phyloP scores from a whole-genome alignment of 2,113 vertebrate genomes.

The Andinoacara biseriatus region DNA sequence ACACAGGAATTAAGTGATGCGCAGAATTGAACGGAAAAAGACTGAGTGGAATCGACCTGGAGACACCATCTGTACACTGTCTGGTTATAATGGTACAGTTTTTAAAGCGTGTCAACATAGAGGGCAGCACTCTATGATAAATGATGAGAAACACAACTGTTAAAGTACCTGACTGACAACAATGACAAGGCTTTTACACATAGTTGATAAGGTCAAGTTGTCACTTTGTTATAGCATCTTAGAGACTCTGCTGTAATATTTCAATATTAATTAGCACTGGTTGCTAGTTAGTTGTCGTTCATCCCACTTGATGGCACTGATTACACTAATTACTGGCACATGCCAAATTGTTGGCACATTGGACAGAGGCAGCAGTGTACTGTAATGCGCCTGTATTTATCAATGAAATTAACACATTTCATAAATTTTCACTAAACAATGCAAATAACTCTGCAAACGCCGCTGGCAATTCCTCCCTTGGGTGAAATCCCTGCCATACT shows the following conservation, averaged over 20 bases:
- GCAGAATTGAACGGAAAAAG: background rate
- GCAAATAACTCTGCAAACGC: background rate
- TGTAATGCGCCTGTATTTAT: background rate
- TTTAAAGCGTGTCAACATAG: background rate
- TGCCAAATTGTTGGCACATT: too few species aligned
- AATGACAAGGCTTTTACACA: too few species aligned
- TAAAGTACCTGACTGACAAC: too few species aligned
- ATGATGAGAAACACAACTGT: too few species aligned
- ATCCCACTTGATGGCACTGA: too few species aligned
- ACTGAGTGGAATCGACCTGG: background rate
- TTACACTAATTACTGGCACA: too few species aligned
- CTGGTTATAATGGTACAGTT: background rate
- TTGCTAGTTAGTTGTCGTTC: too few species aligned
- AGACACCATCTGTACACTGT: background rate
- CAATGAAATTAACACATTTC: background rate
- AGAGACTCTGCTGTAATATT: too few species aligned
- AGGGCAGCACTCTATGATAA: background rate
- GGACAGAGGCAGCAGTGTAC: background rate
- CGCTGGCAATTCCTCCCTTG: background rate
- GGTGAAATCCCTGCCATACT: background rate
- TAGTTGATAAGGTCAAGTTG: too few species aligned
- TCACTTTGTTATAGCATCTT: too few species aligned
- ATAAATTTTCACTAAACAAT: background rate
- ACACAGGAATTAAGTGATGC: background rate
- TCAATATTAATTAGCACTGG: too few species aligned